A percentile compares a stretch with the other conserved stretches of the same genome.
Evolutionary conservation across 1,140 invertebrate species (phyloP).

Genomic region (Hirudo medicinalis): DNA sequence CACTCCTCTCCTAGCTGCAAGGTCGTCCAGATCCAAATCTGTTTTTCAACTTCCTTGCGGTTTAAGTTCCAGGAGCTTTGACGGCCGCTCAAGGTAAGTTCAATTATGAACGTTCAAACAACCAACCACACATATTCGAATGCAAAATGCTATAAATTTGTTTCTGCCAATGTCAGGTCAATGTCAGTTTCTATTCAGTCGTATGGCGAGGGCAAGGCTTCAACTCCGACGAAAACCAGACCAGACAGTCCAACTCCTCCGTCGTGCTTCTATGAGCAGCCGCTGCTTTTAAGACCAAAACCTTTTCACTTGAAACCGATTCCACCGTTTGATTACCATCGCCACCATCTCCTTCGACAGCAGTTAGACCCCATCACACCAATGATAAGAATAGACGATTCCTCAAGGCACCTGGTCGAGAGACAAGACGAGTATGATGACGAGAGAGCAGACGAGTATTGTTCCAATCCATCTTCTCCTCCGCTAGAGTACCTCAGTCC

Average conservation of each 20-base stretch:
- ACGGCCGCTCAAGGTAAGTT: too few species aligned
- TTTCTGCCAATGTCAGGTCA: not conserved
- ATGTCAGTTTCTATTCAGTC: constrained; percentile 6
- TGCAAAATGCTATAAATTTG: not conserved
- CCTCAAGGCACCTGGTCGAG: not conserved
- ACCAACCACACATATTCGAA: too few species aligned
- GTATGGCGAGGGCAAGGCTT: not conserved
- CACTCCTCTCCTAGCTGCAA: not conserved
- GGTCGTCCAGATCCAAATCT: constrained; percentile 16
- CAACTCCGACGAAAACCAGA: constrained; percentile 4
- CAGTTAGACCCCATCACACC: not conserved
- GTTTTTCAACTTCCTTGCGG: constrained; percentile 9
- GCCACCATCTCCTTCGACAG: not conserved
- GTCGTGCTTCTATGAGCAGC: not conserved
- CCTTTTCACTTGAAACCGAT: constrained; percentile 6
- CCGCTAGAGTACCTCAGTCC: not conserved
- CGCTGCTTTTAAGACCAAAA: not conserved
- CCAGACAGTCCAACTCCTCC: constrained; percentile 9
- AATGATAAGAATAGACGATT: not conserved
- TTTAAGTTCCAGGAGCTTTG: not conserved
- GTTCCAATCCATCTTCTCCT: not conserved
- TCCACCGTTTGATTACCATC: not conserved
- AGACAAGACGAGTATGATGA: too few species aligned
- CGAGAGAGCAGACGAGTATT: too few species aligned
- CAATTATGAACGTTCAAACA: too few species aligned